Conservation (phyloP, 2,113 vertebrate species). For the Willisornis vidua region DNA sequence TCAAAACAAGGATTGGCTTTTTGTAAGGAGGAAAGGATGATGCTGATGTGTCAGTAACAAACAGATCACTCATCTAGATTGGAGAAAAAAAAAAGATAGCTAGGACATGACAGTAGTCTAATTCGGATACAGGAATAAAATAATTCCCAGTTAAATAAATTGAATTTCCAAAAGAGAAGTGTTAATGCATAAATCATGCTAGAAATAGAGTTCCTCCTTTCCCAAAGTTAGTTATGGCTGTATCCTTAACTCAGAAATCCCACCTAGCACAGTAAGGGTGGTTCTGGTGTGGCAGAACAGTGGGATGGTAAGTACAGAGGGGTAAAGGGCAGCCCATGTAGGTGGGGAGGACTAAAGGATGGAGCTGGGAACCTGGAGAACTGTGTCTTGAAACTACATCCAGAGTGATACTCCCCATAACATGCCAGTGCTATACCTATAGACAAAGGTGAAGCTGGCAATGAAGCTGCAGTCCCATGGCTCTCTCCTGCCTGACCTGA, state of each 20-base stretch:
- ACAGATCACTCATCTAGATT: background rate
- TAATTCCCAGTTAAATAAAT: background rate
- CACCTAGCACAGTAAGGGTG: background rate
- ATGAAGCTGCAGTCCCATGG: background rate
- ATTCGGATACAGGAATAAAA: background rate
- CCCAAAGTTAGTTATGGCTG: background rate
- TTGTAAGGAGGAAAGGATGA: background rate
- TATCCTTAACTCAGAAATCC: background rate
- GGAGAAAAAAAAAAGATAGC: background rate
- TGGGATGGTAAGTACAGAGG: background rate
- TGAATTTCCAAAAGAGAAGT: background rate
- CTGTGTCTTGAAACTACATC: background rate
- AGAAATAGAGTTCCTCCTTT: background rate
- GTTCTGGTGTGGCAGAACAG: background rate
- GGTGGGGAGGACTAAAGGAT: background rate
- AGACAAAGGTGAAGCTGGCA: background rate
- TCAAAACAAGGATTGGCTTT: background rate
- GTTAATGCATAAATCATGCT: background rate
- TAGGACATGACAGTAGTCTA: background rate
- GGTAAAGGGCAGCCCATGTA: fast-evolving
- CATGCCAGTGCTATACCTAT: fast-evolving
- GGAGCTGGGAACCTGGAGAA: background rate
- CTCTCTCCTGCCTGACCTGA: conserved; percentile 4
- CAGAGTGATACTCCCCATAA: background rate
- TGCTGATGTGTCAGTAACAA: background rate